Base-by-base conservation (phyloP, 2,113 vertebrate species). In the Sander vitreus region DNA sequence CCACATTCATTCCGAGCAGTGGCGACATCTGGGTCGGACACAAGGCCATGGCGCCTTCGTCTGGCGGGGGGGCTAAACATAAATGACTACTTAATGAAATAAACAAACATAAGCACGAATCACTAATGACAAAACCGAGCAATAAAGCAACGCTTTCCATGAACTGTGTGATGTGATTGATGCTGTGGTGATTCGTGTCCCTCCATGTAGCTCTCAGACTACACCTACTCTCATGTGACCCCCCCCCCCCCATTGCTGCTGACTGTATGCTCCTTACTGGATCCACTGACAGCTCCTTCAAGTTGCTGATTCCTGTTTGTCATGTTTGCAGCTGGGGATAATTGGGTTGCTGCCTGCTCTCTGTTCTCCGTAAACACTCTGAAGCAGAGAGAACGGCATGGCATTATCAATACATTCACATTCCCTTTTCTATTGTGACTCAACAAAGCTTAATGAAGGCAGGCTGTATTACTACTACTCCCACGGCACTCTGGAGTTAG, bases 261-360 rank as follows among this genome's bases (percentile, higher is more conserved):
- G 89, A 95, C 93, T 95, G 93, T 95, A 95, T 94, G 93, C 94
- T 95, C 93, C 93, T 96, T 93, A 94, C 94, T 92, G 93, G 91
- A 95, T 83, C 94, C 94, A 94, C 92, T 96, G 96, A 96, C 96
- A 95, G 94, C 93, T 89, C 95, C 96, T 96, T 96, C 92, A 96
- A 96, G 94, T 96, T 92, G 94, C 94, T 95, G 95, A 96, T 96
- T 95, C 96, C 88, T 91, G 82, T 87, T 94, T 93, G 92, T 87
- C 90, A 93, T 89, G 87, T 77, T 64, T 4, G 21, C 93, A 89
- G 94, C 92, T 91, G 92, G 95, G 91, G 94, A 96, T 96, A 97
- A 97, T 97, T 96, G 95, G 87, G 80, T 93, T 95, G 86, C 80
- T 90, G 93, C 87, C 84, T 93, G 90, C 84, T 93, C 95, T 66